Evolutionary conservation across 1,140 invertebrate genomes (phyloP).

Genomic region (Caenorhabditis inopinata): DNA sequence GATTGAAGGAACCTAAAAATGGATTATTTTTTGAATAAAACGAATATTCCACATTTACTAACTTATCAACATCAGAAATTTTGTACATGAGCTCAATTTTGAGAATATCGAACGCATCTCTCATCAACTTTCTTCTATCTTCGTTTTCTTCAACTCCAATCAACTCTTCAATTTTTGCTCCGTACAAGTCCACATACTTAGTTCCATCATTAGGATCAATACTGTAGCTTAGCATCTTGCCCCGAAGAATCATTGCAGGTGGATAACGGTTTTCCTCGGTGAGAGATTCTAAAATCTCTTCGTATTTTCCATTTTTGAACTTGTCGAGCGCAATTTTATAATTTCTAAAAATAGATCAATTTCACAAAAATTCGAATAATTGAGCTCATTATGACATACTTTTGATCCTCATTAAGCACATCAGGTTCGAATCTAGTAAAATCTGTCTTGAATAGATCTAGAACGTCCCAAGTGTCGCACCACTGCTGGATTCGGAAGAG

Average conservation of each 20-base stretch:
- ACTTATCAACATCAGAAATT: conserved; percentile 1
- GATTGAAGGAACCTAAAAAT: not conserved
- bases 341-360: not conserved
- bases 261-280: not conserved
- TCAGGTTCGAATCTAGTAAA: not conserved
- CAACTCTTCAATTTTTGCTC: not conserved
- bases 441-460: not conserved
- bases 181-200: not conserved
- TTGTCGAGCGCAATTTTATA: not conserved
- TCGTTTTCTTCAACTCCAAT: not conserved
- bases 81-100: conserved; percentile 19
- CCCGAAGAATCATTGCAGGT: not conserved
- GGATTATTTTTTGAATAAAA: not conserved
- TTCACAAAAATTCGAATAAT: too few relatives aligned
- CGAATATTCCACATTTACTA: not conserved
- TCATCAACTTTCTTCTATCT: not conserved
- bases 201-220: not conserved
- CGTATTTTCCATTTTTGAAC: conserved; percentile 13
- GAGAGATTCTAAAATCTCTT: not conserved
- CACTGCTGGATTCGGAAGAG: conserved; percentile 25
- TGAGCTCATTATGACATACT: not conserved
- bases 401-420: not conserved
- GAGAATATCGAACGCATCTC: conserved; percentile 14
- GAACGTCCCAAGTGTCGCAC: conserved; percentile 7
- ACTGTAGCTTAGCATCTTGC: conserved; percentile 14